A percentile compares a stretch with the other conserved stretches of the same genome.
Evolutionary conservation across 2,113 vertebrate species (phyloP).

Genomic region (Neolamprologus cancellatus): DNA sequence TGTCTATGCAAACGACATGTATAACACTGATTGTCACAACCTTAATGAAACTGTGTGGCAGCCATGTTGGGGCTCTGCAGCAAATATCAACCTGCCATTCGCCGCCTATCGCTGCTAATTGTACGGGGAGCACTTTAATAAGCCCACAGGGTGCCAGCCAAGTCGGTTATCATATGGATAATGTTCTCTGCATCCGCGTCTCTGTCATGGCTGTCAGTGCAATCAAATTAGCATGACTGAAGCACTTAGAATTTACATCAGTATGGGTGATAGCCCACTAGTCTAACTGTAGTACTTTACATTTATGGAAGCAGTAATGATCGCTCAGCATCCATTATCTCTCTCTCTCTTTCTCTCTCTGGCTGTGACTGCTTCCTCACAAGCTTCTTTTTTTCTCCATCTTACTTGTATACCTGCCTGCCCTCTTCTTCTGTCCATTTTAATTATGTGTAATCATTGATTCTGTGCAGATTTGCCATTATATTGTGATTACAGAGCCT

Average conservation of each 20-base stretch:
- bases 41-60: not conserved
- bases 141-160: constrained; percentile 11
- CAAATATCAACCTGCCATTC: not conserved
- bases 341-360: not conserved
- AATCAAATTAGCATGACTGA: constrained; percentile 54
- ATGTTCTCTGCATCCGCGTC: not conserved
- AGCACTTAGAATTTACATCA: constrained; percentile 49
- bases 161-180: constrained; percentile 38
- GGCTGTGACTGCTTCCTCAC: not conserved
- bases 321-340: constrained; percentile 5
- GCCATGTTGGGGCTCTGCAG: not conserved
- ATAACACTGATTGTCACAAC: not conserved
- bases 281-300: constrained; percentile 33
- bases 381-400: not conserved
- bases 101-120: constrained; percentile 6
- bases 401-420: not conserved
- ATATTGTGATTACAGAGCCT: constrained; percentile 12
- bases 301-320: constrained; percentile 48
- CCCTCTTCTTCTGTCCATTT: not conserved
- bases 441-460: constrained; percentile 19
- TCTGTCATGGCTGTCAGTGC: constrained; percentile 43
- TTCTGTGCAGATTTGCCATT: not conserved
- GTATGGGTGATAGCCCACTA: constrained; percentile 22
- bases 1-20: not conserved
- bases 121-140: not conserved